These are phyloP conservation scores for Fulmarus glacialis DNA, from an alignment of 2,113 vertebrate species.

Conservation along the genomic window DNA sequence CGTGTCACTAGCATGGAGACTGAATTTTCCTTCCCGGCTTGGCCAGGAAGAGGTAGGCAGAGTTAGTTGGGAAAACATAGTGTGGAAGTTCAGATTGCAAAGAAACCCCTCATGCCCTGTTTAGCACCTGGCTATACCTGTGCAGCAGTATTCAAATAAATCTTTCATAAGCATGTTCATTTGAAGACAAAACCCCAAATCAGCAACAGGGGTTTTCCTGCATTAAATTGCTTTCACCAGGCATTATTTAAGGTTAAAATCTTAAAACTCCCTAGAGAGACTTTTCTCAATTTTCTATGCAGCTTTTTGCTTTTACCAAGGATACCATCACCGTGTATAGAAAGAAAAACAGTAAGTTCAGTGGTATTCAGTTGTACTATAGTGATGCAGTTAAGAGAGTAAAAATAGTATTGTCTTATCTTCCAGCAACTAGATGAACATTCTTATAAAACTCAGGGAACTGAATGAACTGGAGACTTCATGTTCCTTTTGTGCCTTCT, in stretches of 20 bases:
- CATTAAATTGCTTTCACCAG: neutral
- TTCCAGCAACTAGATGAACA: neutral
- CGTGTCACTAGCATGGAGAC: neutral
- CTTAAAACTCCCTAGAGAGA: neutral
- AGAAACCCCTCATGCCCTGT: neutral
- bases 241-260: neutral
- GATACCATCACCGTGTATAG: neutral
- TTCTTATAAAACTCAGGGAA: neutral
- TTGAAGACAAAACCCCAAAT: neutral
- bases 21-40: neutral
- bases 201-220: neutral
- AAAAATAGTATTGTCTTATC: neutral
- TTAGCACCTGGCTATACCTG: neutral
- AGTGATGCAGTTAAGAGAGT: neutral
- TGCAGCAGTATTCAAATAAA: neutral
- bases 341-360: neutral
- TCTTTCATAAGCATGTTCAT: neutral
- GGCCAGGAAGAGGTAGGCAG: neutral
- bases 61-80: neutral
- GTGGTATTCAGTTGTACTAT: neutral
- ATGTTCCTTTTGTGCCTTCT: neutral
- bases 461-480: neutral
- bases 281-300: neutral
- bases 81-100: neutral
- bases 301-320: neutral